Percentiles rank a stretch among this genome's conserved stretches.
Evolutionary conservation across 2,797 vertebrate genomes (phyloP).

Genomic region (Glyptemys insculpta): DNA sequence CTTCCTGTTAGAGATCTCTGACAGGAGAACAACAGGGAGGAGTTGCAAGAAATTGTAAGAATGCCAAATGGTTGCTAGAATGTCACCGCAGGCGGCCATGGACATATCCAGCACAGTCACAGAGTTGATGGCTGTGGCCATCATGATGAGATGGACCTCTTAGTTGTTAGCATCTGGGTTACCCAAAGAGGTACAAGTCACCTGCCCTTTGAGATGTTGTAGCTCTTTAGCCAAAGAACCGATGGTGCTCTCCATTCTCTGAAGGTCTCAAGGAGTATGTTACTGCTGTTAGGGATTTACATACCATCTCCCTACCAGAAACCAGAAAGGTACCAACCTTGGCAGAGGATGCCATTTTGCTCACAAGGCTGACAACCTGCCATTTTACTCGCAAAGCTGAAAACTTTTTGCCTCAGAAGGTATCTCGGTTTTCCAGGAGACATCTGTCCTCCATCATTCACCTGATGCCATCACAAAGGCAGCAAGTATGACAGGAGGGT

Average conservation of each 20-base stretch:
- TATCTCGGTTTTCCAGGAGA: neutral
- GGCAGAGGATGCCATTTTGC: neutral
- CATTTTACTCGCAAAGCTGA: neutral
- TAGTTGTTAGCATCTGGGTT: neutral
- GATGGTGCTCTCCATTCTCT: neutral
- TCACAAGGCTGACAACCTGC: neutral
- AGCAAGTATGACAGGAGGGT: too few species aligned
- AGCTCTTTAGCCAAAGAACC: neutral
- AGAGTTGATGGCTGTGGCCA: neutral
- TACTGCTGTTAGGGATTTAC: neutral
- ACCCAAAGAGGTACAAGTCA: neutral
- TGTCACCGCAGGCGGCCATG: neutral
- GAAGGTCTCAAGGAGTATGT: neutral
- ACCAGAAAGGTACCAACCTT: neutral
- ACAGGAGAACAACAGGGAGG: neutral
- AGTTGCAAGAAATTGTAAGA: neutral
- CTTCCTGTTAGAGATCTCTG: neutral
- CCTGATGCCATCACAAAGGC: neutral
- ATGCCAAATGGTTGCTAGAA: neutral
- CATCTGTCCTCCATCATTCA: neutral
- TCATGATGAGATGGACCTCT: neutral
- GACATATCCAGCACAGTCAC: neutral
- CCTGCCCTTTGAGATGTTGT: neutral
- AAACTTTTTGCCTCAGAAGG: neutral
- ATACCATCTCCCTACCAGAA: neutral